phyloP scores from a whole-genome alignment of 2,888 invertebrate species.

The Drosophila algonquin region DNA sequence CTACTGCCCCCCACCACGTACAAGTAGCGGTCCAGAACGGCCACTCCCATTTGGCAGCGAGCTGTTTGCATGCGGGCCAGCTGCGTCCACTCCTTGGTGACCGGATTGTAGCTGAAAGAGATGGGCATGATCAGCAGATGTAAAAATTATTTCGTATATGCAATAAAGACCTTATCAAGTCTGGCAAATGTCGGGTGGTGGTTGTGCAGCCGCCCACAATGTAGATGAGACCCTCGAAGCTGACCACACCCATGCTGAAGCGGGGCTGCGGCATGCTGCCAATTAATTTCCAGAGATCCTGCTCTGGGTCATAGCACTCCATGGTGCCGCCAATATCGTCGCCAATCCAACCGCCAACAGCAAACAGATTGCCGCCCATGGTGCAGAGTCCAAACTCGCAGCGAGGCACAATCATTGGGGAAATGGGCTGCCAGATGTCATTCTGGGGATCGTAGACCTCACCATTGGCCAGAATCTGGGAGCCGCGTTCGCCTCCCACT shows the following conservation, averaged over 20 bases:
- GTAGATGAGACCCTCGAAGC: slow-evolving; percentile 88
- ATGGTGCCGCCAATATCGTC: slow-evolving; percentile 95
- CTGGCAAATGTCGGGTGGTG: slow-evolving; percentile 90
- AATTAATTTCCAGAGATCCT: slow-evolving; percentile 90
- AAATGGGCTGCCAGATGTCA: slow-evolving; percentile 87
- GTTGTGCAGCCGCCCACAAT: slow-evolving; percentile 95
- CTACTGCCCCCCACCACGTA: slow-evolving; percentile 96
- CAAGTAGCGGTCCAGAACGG: slow-evolving; percentile 91
- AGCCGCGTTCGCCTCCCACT: slow-evolving; percentile 95
- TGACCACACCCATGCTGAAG: slow-evolving; percentile 96
- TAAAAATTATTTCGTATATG: neutral
- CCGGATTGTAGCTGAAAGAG: slow-evolving; percentile 88
- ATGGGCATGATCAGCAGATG: neutral
- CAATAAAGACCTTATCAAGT: slow-evolving; percentile 86
- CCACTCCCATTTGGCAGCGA: slow-evolving; percentile 94
- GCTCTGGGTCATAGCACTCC: slow-evolving; percentile 92
- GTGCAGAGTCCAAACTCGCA: slow-evolving; percentile 96
- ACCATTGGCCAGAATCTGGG: slow-evolving; percentile 94
- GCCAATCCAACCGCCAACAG: slow-evolving; percentile 97
- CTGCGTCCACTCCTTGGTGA: slow-evolving; percentile 91
- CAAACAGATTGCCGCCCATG: slow-evolving; percentile 92
- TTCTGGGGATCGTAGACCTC: slow-evolving; percentile 91
- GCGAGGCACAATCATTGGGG: slow-evolving; percentile 91
- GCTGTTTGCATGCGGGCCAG: slow-evolving; percentile 91
- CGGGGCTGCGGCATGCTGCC: slow-evolving; percentile 93